phyloP scores from a whole-genome alignment of 2,113 vertebrate genomes.

The Rhinolophus sinicus region DNA sequence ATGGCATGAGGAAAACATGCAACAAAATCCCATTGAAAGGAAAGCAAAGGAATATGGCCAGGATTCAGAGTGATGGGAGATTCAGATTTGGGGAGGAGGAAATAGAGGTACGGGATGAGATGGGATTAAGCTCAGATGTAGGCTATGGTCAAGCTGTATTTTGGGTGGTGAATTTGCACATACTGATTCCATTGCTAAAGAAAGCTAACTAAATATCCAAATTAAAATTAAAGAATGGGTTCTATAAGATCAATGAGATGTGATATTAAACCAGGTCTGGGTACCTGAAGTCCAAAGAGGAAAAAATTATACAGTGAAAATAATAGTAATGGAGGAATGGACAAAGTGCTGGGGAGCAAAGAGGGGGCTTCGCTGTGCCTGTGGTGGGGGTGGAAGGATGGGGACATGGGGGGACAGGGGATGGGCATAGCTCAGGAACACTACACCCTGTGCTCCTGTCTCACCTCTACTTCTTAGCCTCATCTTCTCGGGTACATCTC shows the following conservation, averaged over 20 bases:
- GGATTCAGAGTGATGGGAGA: no score
- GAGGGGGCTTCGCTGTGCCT: neutral
- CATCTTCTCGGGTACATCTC: no score
- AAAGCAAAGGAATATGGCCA: neutral
- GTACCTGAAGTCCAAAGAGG: neutral
- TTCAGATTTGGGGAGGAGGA: neutral
- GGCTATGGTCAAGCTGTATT: neutral
- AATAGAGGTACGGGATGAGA: no score
- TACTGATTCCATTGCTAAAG: neutral
- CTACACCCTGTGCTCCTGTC: neutral
- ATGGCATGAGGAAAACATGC: neutral
- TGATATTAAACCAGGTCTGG: neutral
- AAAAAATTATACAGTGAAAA: neutral
- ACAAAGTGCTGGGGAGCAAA: neutral
- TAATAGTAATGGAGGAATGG: fast-evolving
- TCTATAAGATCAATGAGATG: neutral
- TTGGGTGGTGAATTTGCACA: neutral
- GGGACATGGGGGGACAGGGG: no score
- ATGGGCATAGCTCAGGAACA: fast-evolving
- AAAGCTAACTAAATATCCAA: neutral
- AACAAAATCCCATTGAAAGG: neutral
- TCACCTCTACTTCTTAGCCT: fast-evolving
- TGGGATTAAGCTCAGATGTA: neutral
- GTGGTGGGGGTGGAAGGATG: no score
- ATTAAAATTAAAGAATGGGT: neutral